Evolutionary conservation across 2,113 vertebrate genomes (phyloP).

Genomic region (Ptilorrhoa leucosticta): DNA sequence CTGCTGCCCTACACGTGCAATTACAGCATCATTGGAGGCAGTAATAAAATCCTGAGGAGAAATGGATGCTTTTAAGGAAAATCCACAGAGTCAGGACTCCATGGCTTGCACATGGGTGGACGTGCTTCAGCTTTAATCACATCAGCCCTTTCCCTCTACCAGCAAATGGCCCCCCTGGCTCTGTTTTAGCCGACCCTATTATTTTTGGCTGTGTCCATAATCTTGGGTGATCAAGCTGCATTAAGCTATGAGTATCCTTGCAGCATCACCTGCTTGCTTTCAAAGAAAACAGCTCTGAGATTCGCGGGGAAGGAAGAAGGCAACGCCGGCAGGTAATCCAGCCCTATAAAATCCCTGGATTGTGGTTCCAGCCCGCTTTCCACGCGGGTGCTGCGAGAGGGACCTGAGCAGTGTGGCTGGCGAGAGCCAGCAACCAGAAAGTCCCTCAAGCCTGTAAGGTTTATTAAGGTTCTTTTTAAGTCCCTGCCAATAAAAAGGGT

Average conservation of each 20-base stretch:
- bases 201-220: not conserved
- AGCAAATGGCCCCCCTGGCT: not conserved
- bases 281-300: slow-evolving; percentile 23
- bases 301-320: not conserved
- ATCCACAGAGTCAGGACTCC: not conserved
- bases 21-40: not conserved
- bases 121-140: not conserved
- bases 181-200: not conserved
- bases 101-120: not conserved
- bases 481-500: slow-evolving; percentile 58
- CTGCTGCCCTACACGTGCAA: not conserved
- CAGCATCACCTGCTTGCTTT: slow-evolving; percentile 30
- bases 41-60: not conserved
- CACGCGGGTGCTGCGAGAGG: not conserved
- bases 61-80: slow-evolving; percentile 6
- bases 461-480: slow-evolving; percentile 58
- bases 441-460: slow-evolving; percentile 35
- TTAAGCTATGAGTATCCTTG: not conserved
- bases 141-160: not conserved
- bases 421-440: slow-evolving; percentile 21
- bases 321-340: slow-evolving; percentile 10
- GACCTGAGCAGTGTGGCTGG: not conserved
- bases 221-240: not conserved
- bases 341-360: not conserved
- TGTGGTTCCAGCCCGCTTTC: slow-evolving; percentile 23